Evolutionary conservation across 2,888 invertebrate species (phyloP), one percentile per base, ranked within the genome.

Genomic region (Crocallis elinguaria): DNA sequence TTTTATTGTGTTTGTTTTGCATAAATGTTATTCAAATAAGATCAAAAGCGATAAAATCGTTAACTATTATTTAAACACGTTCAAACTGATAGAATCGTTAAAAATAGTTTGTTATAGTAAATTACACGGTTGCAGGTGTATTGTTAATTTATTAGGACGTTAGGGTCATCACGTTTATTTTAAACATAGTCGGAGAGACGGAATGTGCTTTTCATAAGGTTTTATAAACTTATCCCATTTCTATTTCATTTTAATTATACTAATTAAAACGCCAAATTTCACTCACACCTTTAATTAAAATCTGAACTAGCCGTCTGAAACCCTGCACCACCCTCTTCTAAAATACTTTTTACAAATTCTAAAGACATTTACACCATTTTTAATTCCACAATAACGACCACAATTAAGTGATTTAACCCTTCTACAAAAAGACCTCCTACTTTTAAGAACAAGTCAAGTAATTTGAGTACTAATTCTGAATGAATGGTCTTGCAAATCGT

Each of bases 391-490:
- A 56, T 54, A 41, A 53, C 23, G 29, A 57, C 56, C 57, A 25
- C 57, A 59, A 61, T 58, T 49, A 49, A 55, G 55, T 55, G 37
- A 45, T 25, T 50, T 54, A 53, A 59, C 64, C 65, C 67, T 50
- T 55, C 36, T 23, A 62, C 48, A 67, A 67, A 49, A 41, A 36
- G 61, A 65, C 42, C 56, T 59, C 57, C 11, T 51, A 57, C 42
- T 59, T 58, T 56, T 46, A 54, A 63, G 59, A 56, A 60, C 57
- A 62, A 67, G 67, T 67, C 67, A 67, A 67, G 67, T 67, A 67
- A 67, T 64, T 62, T 62, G 67, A 67, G 67, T 57, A 67, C 65
- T 64, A 65, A 67, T 67, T 64, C 60, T 57, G 39, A 58, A 62
- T 57, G 53, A 64, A 62, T 56, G 41, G 32, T 45, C 52, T 54